Base-by-base conservation (phyloP, 2,797 vertebrate genomes). In the Melanotaenia trifasciata region DNA sequence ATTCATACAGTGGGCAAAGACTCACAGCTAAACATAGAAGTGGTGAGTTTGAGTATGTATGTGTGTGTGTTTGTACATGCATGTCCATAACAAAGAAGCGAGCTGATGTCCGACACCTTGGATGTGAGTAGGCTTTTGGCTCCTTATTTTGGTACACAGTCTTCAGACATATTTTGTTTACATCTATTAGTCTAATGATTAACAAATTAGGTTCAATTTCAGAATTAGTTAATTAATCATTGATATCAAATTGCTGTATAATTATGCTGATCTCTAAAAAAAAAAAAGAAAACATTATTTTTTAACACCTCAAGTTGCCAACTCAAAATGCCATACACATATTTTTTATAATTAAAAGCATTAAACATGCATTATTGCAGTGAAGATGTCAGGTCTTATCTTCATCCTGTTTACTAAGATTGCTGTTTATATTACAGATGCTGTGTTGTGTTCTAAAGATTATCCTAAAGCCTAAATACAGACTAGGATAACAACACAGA, bases 1-100 rank as follows among this genome's bases (percentile, higher is more conserved):
- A 86, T 72, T 80, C 73, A 74, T 59, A 63, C 67, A 67, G 66
- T 53, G 22, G 73, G 36, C 26, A 65, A 68, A 70, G 30, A 60
- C 53, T 72, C 32, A 36, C 24, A 62, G 63, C 58, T 53, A 62
- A 70, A 79, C 63, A 76, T 65, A 76, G 59, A 58, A 50, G 53
- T 38, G 22, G 14, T 38, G 72, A 70, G 66, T 74, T 5, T 54
- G 57, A 62, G n/a, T 35, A 1, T 36, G 13, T 64, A 26, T 72
- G 36, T 43, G 32, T 47, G 43, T 26, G 57, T 43, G 40, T 60
- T 66, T 60, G 51, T 38, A 32, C 9, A 2, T 59, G 35, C 6
- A 5, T 59, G 36, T 28, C 26, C 13, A 54, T 58, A 22, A 32
- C 51, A 54, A 84, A 72, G 47, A 76, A 64, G 58, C 61, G 53